Conservation (phyloP, 1,140 invertebrate genomes). For the Drosophila oshimai region DNA sequence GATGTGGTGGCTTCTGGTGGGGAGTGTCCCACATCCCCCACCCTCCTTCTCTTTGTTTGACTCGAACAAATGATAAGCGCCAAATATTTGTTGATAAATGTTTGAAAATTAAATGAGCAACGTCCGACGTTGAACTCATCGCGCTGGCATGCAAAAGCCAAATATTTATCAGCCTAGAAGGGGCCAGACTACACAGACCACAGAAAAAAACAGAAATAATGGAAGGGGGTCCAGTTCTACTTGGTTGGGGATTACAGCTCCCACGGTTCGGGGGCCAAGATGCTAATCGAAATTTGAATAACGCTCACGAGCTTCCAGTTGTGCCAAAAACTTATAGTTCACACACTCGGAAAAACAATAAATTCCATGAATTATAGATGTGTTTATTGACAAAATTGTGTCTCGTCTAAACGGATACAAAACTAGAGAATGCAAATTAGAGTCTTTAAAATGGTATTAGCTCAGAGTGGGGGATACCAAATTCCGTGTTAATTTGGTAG, state of each 20-base stretch:
- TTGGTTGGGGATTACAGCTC: constrained; percentile 41
- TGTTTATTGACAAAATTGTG: background rate
- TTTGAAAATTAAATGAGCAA: constrained; percentile 74
- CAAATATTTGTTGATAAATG: constrained; percentile 79
- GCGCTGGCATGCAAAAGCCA: constrained; percentile 71
- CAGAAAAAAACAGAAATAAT: no score
- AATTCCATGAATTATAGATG: constrained; percentile 30
- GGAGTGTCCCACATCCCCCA: constrained; percentile 2
- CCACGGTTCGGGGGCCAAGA: constrained; percentile 51
- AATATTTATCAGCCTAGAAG: constrained; percentile 73
- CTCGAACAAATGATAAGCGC: constrained; percentile 69
- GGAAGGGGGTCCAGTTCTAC: constrained; percentile 18
- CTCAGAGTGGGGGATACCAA: background rate
- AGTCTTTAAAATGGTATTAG: constrained; percentile 6
- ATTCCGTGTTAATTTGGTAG: background rate
- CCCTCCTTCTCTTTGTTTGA: constrained; percentile 26
- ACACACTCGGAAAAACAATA: constrained; percentile 34
- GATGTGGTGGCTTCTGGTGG: constrained; percentile 20
- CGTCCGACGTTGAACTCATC: constrained; percentile 66
- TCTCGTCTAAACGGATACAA: constrained; percentile 1
- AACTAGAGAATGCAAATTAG: constrained; percentile 7
- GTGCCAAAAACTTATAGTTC: constrained; percentile 32
- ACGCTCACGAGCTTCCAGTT: constrained; percentile 26
- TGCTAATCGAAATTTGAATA: constrained; percentile 78
- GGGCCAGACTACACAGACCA: background rate